Evolutionary conservation across 2,888 invertebrate genomes (phyloP).

Genomic region (Disparrhopalites patrizii): DNA sequence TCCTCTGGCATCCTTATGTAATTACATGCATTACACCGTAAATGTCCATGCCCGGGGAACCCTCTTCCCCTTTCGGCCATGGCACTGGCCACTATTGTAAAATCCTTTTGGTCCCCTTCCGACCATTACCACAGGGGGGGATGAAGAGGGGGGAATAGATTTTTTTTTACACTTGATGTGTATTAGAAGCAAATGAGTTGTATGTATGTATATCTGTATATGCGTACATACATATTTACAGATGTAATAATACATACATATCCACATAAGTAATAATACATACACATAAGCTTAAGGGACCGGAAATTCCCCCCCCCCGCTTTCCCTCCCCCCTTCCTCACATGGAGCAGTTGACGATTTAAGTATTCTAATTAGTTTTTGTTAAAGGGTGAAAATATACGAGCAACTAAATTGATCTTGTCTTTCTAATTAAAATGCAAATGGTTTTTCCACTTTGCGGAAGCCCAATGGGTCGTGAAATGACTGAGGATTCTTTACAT

Average conservation of each 20-base stretch:
- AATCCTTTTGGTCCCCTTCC: too few relatives aligned
- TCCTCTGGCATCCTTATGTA: too few relatives aligned
- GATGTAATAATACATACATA: too few relatives aligned
- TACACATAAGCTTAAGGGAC: too few relatives aligned
- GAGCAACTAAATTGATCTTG: constrained; percentile 32
- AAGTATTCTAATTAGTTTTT: constrained; percentile 31
- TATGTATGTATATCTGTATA: neutral
- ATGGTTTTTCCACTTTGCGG: constrained; percentile 33
- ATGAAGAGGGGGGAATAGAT: neutral
- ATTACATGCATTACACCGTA: too few relatives aligned
- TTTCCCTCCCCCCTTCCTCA: constrained; percentile 11
- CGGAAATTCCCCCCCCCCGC: too few relatives aligned
- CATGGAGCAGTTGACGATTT: constrained; percentile 25
- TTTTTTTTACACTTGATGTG: neutral
- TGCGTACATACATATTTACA: too few relatives aligned
- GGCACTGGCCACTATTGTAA: too few relatives aligned
- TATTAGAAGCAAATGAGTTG: neutral
- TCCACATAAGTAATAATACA: too few relatives aligned
- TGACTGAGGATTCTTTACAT: constrained; percentile 28
- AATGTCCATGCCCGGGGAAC: too few relatives aligned
- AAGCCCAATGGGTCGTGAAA: constrained; percentile 37
- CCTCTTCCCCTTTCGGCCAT: too few relatives aligned
- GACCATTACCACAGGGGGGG: neutral
- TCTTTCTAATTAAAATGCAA: constrained; percentile 38
- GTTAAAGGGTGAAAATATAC: constrained; percentile 30